phyloP scores from a whole-genome alignment of 1,140 invertebrate species.

The Hesperophylax magnus region DNA sequence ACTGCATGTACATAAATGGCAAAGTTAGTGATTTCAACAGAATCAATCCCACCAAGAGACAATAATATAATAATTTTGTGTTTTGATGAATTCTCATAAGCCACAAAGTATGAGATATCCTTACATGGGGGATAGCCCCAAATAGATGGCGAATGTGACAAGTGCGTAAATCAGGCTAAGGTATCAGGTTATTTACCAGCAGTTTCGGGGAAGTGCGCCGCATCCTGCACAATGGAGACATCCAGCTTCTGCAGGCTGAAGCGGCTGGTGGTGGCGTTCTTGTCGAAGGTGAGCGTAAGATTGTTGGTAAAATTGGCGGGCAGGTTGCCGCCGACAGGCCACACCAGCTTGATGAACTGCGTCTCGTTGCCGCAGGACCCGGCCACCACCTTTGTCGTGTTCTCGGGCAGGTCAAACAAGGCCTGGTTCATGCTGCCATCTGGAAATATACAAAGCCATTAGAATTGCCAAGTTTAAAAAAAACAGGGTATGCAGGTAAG shows the following conservation, averaged over 20 bases:
- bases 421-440: slow-evolving; percentile 58
- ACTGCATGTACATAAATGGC: too few relatives aligned
- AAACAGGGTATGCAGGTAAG: too few relatives aligned
- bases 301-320: slow-evolving; percentile 59
- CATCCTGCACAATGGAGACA: slow-evolving; percentile 59
- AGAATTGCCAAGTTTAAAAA: background rate
- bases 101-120: too few relatives aligned
- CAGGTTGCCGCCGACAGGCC: slow-evolving; percentile 59
- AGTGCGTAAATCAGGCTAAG: too few relatives aligned
- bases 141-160: too few relatives aligned
- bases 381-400: slow-evolving; percentile 59
- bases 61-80: too few relatives aligned
- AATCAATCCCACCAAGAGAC: too few relatives aligned
- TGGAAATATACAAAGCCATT: slow-evolving; percentile 32
- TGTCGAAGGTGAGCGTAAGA: slow-evolving; percentile 66
- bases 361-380: slow-evolving; percentile 66
- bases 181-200: slow-evolving; percentile 33
- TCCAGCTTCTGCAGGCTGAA: slow-evolving; percentile 62
- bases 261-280: slow-evolving; percentile 64
- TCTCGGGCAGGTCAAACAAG: slow-evolving; percentile 67
- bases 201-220: slow-evolving; percentile 47
- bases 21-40: too few relatives aligned
- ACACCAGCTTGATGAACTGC: slow-evolving; percentile 68
- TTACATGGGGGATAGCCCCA: too few relatives aligned
- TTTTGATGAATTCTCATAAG: too few relatives aligned